phyloP scores from a whole-genome alignment of 2,113 vertebrate genomes.

The Heloderma charlesbogerti region DNA sequence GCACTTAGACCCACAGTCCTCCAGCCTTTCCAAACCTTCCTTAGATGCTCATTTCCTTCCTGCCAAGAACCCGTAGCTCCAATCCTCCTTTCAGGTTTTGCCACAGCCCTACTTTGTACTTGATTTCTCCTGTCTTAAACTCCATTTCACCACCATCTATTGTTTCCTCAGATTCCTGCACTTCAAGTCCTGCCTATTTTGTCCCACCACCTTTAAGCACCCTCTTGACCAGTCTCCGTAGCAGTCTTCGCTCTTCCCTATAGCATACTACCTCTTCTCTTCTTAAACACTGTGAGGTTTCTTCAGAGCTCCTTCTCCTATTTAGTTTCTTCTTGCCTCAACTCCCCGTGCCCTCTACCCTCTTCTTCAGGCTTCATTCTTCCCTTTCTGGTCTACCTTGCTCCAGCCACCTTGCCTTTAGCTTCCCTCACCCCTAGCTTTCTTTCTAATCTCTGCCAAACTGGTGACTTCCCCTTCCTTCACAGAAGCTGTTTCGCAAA shows the following conservation, averaged over 20 bases:
- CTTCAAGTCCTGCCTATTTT: background rate
- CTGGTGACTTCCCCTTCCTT: background rate
- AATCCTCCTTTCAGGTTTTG: background rate
- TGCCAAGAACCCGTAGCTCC: background rate
- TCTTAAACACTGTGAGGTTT: background rate
- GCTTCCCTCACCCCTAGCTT: background rate
- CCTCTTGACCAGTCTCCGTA: background rate
- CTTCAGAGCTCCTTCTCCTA: background rate
- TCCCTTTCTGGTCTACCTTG: background rate
- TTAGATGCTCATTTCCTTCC: background rate
- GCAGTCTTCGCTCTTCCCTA: background rate
- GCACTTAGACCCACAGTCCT: background rate
- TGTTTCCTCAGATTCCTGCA: background rate
- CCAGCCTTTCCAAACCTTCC: background rate
- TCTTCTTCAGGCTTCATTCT: background rate
- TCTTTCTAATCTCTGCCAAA: background rate
- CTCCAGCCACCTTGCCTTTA: background rate
- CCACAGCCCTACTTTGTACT: background rate
- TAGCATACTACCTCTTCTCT: background rate
- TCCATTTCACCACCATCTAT: background rate
- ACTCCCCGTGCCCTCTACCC: background rate
- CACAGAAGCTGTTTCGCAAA: background rate
- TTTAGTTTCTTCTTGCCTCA: background rate
- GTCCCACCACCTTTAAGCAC: background rate
- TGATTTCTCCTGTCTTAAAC: background rate